Conservation (phyloP, 1,140 invertebrate species). For the Drosophila parabipectinata region DNA sequence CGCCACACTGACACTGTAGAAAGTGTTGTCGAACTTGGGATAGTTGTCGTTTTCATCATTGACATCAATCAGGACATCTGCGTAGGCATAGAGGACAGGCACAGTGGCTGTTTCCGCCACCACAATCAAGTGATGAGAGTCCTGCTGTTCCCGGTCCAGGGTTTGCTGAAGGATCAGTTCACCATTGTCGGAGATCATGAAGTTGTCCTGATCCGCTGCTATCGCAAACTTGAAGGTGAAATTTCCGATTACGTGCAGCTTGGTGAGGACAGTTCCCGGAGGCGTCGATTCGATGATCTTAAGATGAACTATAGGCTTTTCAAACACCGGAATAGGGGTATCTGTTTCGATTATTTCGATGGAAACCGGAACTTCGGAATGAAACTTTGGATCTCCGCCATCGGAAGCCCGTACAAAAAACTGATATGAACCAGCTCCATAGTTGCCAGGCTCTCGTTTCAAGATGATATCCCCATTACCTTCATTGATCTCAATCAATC, state of each 20-base stretch:
- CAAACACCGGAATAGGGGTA: slow-evolving; percentile 89
- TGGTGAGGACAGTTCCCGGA: slow-evolving; percentile 88
- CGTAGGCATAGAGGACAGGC: slow-evolving; percentile 89
- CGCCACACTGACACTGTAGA: slow-evolving; percentile 90
- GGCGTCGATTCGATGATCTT: slow-evolving; percentile 92
- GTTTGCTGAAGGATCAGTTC: slow-evolving; percentile 89
- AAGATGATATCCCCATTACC: slow-evolving; percentile 87
- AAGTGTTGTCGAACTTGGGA: slow-evolving; percentile 93
- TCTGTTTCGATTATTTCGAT: slow-evolving; percentile 90
- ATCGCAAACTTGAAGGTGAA: slow-evolving; percentile 87
- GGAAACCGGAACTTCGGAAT: slow-evolving; percentile 92
- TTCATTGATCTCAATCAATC: slow-evolving; percentile 88
- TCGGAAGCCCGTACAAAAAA: slow-evolving; percentile 95
- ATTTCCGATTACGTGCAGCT: slow-evolving; percentile 86
- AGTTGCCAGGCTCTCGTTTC: slow-evolving; percentile 15
- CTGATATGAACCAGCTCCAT: slow-evolving; percentile 85
- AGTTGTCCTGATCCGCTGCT: slow-evolving; percentile 86
- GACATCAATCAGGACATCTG: slow-evolving; percentile 91
- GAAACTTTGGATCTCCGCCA: slow-evolving; percentile 87
- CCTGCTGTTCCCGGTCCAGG: slow-evolving; percentile 91
- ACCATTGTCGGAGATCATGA: slow-evolving; percentile 91
- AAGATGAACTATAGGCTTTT: slow-evolving; percentile 89
- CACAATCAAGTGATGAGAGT: slow-evolving; percentile 91
- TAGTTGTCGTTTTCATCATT: slow-evolving; percentile 96
- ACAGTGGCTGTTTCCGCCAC: slow-evolving; percentile 91